Evolutionary conservation across 2,113 vertebrate species (phyloP), one percentile per base, ranked within the genome.

Genomic region (Pseudorasbora parva): DNA sequence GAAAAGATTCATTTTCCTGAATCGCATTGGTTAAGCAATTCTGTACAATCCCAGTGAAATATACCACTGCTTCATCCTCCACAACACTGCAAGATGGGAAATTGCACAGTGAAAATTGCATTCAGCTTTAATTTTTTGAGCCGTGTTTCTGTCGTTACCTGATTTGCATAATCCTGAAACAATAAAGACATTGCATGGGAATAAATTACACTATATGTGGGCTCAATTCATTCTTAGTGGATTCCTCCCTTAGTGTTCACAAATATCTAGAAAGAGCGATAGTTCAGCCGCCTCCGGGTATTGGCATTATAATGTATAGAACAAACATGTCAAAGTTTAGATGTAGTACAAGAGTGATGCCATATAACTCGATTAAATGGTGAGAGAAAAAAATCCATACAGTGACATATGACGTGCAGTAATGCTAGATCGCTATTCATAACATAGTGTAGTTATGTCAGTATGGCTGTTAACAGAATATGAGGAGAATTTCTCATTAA

Each of bases 401-500:
- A 23, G 62, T 69, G 62, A 41, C 60, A 68, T 37, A 10, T 51
- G 78, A 68, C 19, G 54, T 57, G 51, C 74, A 56, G 27, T 73
- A 43, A 78, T 45, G 33, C n/a, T 45, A 78, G 27, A 81, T 81
- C 56, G 30, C 21, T 49, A 23, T 85, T 79, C 76, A 80, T 80
- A 74, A 73, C 43, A 43, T 17, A 10, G 19, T 51, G 25, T 62
- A 79, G 83, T 30, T 62, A 45, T 74, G 72, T 84, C 66, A 80
- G 27, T 79, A 43, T 41, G 68, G 37, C 30, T 78, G 73, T 37
- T 84, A 56, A 41, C 51, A 64, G 9, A 56, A 66, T 49, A 60
- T 27, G 37, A 74, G 43, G n/a, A 56, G 73, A 51, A 75, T 59
- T 68, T 66, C 59, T 84, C 60, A 75, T 81, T 84, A 84, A 81